phyloP scores from a whole-genome alignment of 2,113 vertebrate genomes.

The Gorsachius goisagi region DNA sequence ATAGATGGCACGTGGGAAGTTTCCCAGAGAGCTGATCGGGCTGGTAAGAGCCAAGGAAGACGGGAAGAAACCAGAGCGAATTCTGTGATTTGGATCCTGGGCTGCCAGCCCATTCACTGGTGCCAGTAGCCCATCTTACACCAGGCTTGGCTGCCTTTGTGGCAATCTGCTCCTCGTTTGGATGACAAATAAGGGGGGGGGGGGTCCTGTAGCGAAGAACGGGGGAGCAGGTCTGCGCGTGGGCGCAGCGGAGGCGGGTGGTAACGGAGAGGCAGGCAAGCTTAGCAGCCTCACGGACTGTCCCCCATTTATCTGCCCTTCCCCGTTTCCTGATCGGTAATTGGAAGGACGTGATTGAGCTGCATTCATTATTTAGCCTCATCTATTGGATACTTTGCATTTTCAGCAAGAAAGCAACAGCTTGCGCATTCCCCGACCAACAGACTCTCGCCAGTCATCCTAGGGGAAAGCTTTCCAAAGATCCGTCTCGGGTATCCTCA shows the following conservation, averaged over 20 bases:
- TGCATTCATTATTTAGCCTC: not conserved
- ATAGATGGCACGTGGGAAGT: not conserved
- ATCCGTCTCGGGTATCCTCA: rapidly evolving
- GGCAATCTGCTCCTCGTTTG: too few relatives aligned
- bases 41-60: not conserved
- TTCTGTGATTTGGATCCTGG: not conserved
- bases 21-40: not conserved
- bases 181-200: not conserved
- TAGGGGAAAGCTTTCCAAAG: not conserved
- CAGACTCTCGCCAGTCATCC: rapidly evolving
- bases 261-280: rapidly evolving
- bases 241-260: rapidly evolving
- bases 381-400: too few relatives aligned
- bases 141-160: rapidly evolving
- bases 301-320: rapidly evolving
- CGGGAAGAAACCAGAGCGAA: rapidly evolving
- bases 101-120: rapidly evolving
- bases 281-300: rapidly evolving
- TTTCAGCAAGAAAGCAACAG: not conserved
- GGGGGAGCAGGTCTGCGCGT: too few relatives aligned
- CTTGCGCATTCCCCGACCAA: rapidly evolving
- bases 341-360: not conserved
- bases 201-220: too few relatives aligned
- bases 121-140: rapidly evolving
- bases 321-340: not conserved